Percentiles rank a stretch among this genome's conserved stretches.
phyloP scores from a whole-genome alignment of 2,797 vertebrate species.

The Characodon lateralis region DNA sequence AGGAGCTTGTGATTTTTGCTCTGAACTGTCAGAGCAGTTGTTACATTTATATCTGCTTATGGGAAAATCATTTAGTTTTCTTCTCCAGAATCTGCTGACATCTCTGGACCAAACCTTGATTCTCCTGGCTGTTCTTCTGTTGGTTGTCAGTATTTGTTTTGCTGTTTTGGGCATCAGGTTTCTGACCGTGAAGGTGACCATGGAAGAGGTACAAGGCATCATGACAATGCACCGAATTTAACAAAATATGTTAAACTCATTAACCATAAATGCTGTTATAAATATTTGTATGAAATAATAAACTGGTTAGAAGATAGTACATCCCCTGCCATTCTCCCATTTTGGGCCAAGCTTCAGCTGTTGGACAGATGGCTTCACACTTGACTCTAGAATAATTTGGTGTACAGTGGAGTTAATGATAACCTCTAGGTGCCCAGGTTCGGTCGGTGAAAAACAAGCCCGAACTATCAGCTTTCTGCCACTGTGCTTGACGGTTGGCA shows the following conservation, averaged over 20 bases:
- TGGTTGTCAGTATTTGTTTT: conserved; percentile 56
- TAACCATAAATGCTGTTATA: background rate
- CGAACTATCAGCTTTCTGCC: too few species aligned
- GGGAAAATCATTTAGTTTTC: background rate
- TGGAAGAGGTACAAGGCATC: conserved; percentile 22
- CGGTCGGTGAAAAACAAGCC: too few species aligned
- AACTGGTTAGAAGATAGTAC: too few species aligned
- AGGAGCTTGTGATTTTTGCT: background rate
- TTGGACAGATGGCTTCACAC: background rate
- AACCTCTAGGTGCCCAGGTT: too few species aligned
- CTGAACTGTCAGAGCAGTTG: background rate
- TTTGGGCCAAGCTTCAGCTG: background rate
- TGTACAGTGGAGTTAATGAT: too few species aligned
- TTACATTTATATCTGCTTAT: background rate
- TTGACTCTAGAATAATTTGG: background rate
- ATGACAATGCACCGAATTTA: background rate
- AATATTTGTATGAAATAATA: background rate
- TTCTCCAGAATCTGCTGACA: conserved; percentile 45
- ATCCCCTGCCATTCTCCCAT: background rate
- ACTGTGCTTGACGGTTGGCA: too few species aligned
- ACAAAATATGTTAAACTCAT: too few species aligned
- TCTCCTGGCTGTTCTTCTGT: conserved; percentile 56
- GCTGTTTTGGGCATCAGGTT: conserved; percentile 46
- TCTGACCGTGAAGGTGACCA: conserved; percentile 32
- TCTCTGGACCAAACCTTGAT: conserved; percentile 67